phyloP scores from a whole-genome alignment of 1,140 invertebrate species.

The Drosophila paulistorum region DNA sequence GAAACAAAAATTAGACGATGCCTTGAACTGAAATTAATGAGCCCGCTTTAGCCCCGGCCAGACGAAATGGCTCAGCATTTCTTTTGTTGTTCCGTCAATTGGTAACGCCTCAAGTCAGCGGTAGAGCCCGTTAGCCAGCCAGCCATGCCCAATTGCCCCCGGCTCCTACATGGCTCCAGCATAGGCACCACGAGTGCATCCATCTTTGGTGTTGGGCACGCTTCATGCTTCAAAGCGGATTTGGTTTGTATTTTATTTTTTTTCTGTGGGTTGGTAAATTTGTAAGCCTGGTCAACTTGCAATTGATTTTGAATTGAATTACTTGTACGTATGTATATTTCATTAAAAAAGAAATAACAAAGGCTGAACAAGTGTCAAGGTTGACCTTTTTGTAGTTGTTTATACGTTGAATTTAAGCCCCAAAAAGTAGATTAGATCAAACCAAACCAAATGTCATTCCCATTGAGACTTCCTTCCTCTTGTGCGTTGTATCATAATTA shows the following conservation, averaged over 20 bases:
- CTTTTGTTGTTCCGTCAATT: conserved; percentile 65
- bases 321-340: background rate
- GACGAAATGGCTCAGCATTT: conserved; percentile 65
- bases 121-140: conserved; percentile 37
- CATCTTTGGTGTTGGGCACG: conserved; percentile 63
- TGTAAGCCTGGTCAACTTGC: conserved; percentile 49
- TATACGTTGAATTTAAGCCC: background rate
- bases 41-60: conserved; percentile 57
- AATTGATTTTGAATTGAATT: conserved; percentile 65
- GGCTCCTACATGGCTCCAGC: background rate
- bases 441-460: background rate
- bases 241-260: conserved; percentile 41
- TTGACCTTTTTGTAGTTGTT: background rate
- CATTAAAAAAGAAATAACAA: background rate
- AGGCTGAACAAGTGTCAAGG: conserved; percentile 6
- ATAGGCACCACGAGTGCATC: conserved; percentile 18
- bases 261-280: conserved; percentile 46
- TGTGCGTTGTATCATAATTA: conserved; percentile 33
- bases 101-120: conserved; percentile 52
- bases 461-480: conserved; percentile 46
- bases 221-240: conserved; percentile 63
- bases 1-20: conserved; percentile 28
- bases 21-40: conserved; percentile 80
- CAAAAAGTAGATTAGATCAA: conserved; percentile 20
- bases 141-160: conserved; percentile 70